These are phyloP conservation scores for Parazoanthus swiftii DNA, from an alignment of 92 coral and sea anemone genomes.

Conservation along the genomic window DNA sequence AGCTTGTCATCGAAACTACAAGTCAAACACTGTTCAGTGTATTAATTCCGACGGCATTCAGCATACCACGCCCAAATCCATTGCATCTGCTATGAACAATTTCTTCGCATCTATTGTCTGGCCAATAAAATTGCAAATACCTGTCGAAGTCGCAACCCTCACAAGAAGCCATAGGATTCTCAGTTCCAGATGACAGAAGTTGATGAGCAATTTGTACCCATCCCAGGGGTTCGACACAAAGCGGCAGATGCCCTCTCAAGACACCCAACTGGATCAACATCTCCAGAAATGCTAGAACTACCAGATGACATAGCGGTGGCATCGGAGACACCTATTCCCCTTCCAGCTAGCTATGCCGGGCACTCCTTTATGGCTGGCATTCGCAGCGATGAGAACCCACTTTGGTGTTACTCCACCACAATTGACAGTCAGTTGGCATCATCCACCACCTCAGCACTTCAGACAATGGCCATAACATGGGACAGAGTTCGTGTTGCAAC, in stretches of 20 bases:
- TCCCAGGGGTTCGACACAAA: constrained; percentile 58
- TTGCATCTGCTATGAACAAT: no score
- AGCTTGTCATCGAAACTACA: no score
- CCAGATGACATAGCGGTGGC: constrained; percentile 34
- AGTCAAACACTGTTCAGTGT: no score
- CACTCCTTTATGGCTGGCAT: constrained; percentile 51
- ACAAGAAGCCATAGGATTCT: no score
- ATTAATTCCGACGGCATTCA: no score
- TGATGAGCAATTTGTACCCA: constrained; percentile 24
- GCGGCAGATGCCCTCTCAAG: constrained; percentile 51
- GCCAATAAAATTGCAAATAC: no score
- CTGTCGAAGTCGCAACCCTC: no score
- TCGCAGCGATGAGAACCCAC: constrained; percentile 16
- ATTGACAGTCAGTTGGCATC: constrained; percentile 32
- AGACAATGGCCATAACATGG: constrained; percentile 35
- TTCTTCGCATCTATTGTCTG: background rate
- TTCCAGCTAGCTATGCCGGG: constrained; percentile 16
- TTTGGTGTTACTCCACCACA: background rate
- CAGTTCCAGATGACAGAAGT: no score
- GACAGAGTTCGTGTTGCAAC: constrained; percentile 46
- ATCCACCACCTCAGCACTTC: constrained; percentile 27
- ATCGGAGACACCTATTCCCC: constrained; percentile 22
- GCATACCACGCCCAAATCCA: no score
- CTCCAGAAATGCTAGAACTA: constrained; percentile 29
- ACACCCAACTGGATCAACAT: constrained; percentile 25